phyloP scores from a whole-genome alignment of 2,888 invertebrate genomes.

The Pterobdella sp. region DNA sequence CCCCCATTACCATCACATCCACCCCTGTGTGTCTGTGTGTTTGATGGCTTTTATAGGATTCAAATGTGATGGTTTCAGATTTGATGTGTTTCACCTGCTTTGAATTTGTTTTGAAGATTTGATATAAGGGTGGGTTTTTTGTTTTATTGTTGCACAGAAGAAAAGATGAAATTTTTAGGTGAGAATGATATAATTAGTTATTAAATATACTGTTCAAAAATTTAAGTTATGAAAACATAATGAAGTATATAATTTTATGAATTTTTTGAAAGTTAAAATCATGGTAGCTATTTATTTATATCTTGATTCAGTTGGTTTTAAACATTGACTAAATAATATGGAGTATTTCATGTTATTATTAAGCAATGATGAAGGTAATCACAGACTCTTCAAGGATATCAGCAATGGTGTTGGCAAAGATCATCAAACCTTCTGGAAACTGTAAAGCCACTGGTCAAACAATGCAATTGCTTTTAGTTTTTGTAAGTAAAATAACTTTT shows the following conservation, averaged over 20 bases:
- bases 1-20: slow-evolving; percentile 92
- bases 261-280: not conserved
- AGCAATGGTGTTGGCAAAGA: slow-evolving; percentile 84
- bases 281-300: not conserved
- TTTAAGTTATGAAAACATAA: not conserved
- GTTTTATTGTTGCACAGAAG: no score
- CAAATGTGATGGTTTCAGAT: no score
- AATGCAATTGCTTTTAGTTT: slow-evolving; percentile 2
- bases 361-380: not conserved
- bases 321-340: no score
- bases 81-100: no score
- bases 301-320: no score
- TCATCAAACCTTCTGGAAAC: slow-evolving; percentile 84
- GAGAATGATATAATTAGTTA: not conserved
- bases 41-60: not conserved
- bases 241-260: not conserved
- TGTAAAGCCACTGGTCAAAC: slow-evolving; percentile 70
- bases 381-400: slow-evolving; percentile 71
- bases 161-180: not conserved
- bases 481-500: slow-evolving; percentile 8
- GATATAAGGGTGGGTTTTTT: no score
- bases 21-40: slow-evolving; percentile 65
- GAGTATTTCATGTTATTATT: not conserved
- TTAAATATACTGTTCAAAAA: not conserved
- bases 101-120: no score